These are phyloP conservation scores for Lottia gigantea DNA, from an alignment of 2,888 invertebrate species.

Conservation along the genomic window DNA sequence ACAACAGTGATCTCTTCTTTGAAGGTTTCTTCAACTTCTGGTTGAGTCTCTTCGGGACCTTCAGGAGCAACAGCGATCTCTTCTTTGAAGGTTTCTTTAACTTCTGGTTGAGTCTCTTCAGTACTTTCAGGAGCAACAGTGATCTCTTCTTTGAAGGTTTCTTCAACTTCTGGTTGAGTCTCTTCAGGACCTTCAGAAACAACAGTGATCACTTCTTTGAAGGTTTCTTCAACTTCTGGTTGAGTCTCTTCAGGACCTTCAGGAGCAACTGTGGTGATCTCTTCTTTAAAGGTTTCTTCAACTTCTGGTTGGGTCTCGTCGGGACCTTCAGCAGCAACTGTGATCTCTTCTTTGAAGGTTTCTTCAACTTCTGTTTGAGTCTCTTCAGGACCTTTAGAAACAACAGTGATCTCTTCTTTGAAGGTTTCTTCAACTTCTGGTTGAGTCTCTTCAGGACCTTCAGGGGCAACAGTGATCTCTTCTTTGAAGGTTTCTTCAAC, in stretches of 20 bases:
- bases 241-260: neutral
- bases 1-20: neutral
- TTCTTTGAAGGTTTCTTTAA: neutral
- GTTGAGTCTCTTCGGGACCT: neutral
- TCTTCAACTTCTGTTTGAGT: neutral
- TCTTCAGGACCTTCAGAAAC: neutral
- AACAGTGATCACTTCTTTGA: neutral
- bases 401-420: slow-evolving; percentile 13
- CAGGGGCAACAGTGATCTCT: neutral
- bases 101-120: no score
- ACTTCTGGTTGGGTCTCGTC: neutral
- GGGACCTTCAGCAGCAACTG: neutral
- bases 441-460: slow-evolving; percentile 12
- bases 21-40: neutral
- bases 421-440: slow-evolving; percentile 15
- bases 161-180: neutral
- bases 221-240: slow-evolving; percentile 5
- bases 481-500: slow-evolving; percentile 14
- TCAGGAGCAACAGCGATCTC: neutral
- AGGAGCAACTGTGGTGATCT: neutral
- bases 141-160: slow-evolving; percentile 1
- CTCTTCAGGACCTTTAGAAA: neutral
- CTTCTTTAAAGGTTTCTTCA: neutral
- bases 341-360: neutral
- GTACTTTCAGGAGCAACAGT: neutral